Evolutionary conservation across 2,797 vertebrate species (phyloP), one percentile per base, ranked within the genome.

Genomic region (Lutjanus campechanus): DNA sequence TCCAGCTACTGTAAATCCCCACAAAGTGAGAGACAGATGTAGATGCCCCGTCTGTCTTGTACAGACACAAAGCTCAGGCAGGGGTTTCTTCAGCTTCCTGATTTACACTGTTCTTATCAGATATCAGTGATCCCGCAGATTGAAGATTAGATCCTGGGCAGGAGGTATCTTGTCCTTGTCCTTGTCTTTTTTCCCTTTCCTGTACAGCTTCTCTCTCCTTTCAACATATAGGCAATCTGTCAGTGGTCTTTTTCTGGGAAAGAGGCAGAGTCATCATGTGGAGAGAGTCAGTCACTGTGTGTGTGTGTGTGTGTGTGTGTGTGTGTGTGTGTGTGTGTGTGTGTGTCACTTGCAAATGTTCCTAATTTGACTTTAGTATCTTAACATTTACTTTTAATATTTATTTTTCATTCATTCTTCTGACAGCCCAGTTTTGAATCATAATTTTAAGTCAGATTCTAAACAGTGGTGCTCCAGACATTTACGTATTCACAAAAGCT

Each of bases 101-200:
- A 89, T 90, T 92, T 92, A 92, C 88, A 87, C 85, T 77, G 82
- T 84, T 88, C 87, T 93, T 93, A 93, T 93, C 93, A 85, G 90
- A 92, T 90, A 89, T 87, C 88, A 90, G 77, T 82, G 88, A 92
- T 93, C 85, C 89, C 22, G 49, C 58, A 88, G 85, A 91, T 88
- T 81, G 89, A 81, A 92, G 93, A 94, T 94, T 90, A 93, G 88
- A 93, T 92, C 75, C 79, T 36, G 58, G 73, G 69, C 60, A 77
- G 69, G 70, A 85, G 82, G 73, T 87, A 89, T 88, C 88, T 91
- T 88, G 86, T 91, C 88, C 84, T 84, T 91, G 91, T 90, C 86
- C 76, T 88, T 92, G 85, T 90, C 78, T 85, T 81, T 83, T 72
- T 74, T 71, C 44, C 49, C 66, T 77, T 79, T 58, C 73, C 81